A percentile compares a stretch with the other conserved stretches of the same genome.
Evolutionary conservation across 2,888 invertebrate species (phyloP).

Genomic region (Meandrusa payeni): DNA sequence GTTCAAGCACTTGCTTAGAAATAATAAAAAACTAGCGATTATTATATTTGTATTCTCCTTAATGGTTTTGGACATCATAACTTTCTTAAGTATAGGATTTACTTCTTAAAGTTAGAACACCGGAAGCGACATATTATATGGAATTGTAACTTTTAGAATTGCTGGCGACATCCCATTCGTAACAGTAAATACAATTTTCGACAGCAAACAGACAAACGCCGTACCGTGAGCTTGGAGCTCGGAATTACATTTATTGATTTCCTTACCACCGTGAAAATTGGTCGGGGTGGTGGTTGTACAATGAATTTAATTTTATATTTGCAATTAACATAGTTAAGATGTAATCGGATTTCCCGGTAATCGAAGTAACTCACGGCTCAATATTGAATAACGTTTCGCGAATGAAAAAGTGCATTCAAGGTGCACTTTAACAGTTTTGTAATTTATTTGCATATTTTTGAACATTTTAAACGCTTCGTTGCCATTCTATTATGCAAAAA

Average conservation of each 20-base stretch:
- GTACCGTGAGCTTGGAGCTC: constrained; percentile 4
- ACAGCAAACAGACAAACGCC: constrained; percentile 2
- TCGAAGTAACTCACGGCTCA: too few relatives aligned
- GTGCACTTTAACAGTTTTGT: constrained; percentile 10
- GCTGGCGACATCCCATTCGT: constrained; percentile 2
- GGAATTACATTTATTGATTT: constrained; percentile 14
- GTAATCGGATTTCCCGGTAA: too few relatives aligned
- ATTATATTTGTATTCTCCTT: too few relatives aligned
- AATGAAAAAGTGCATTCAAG: too few relatives aligned
- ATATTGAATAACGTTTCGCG: too few relatives aligned
- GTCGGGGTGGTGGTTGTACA: background rate
- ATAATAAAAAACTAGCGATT: too few relatives aligned
- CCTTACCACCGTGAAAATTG: constrained; percentile 6
- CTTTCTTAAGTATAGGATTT: too few relatives aligned
- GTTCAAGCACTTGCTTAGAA: too few relatives aligned
- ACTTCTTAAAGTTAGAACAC: too few relatives aligned
- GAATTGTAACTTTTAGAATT: too few relatives aligned
- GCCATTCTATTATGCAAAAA: background rate
- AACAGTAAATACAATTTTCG: constrained; percentile 3
- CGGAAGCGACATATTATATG: too few relatives aligned
- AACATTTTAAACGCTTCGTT: background rate
- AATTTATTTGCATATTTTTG: constrained; percentile 14
- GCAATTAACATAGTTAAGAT: background rate
- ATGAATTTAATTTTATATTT: constrained; percentile 3
- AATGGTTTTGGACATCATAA: too few relatives aligned